These are phyloP conservation scores for Myotis myotis DNA, from an alignment of 2,797 vertebrate genomes.

Conservation along the genomic window DNA sequence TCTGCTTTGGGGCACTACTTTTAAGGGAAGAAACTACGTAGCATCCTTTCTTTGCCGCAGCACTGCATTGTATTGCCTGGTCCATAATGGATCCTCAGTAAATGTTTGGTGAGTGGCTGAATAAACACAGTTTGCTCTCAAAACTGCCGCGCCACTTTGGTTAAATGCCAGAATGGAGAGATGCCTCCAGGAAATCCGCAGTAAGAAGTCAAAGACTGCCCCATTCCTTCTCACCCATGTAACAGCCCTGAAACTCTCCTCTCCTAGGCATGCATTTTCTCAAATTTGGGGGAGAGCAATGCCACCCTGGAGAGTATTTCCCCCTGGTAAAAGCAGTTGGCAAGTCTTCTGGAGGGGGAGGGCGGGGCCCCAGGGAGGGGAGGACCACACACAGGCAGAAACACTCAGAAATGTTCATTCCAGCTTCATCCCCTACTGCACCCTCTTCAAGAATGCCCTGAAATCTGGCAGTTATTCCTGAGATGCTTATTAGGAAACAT, in stretches of 20 bases:
- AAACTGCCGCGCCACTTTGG: neutral
- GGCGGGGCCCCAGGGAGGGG: neutral
- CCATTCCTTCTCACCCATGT: neutral
- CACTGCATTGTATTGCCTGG: neutral
- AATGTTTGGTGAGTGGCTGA: neutral
- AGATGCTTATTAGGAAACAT: constrained; percentile 15
- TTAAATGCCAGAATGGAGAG: neutral
- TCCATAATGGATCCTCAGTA: neutral
- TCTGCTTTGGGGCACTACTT: neutral
- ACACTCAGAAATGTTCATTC: constrained; percentile 29
- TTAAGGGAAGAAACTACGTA: neutral
- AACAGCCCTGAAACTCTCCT: neutral
- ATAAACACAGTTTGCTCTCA: neutral
- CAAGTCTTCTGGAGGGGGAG: constrained; percentile 10
- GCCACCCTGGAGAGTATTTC: constrained; percentile 46
- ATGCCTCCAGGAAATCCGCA: neutral
- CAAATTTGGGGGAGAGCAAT: neutral
- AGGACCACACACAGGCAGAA: constrained; percentile 64
- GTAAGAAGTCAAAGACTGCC: neutral
- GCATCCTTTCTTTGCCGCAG: neutral
- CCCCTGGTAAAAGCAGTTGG: constrained; percentile 28
- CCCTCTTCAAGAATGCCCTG: constrained; percentile 63
- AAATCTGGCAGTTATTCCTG: neutral
- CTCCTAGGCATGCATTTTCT: neutral
- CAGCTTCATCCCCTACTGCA: constrained; percentile 29